These are phyloP conservation scores for Pogonomyrmex californicus DNA, from an alignment of 1,140 invertebrate species.

Conservation along the genomic window DNA sequence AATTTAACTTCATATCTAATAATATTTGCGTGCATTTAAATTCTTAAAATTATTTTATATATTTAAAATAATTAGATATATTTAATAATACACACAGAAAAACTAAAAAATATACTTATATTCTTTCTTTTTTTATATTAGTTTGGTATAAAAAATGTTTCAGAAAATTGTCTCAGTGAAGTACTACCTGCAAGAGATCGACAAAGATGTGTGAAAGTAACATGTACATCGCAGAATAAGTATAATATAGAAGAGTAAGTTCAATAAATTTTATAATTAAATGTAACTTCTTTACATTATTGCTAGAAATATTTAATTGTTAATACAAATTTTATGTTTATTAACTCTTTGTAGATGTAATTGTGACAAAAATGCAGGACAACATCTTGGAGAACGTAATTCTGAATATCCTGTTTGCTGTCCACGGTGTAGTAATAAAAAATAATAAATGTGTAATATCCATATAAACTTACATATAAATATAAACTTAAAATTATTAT, in stretches of 20 bases:
- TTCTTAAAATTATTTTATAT: no score
- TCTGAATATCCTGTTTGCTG: constrained; percentile 49
- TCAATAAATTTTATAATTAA: neutral
- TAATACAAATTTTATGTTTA: neutral
- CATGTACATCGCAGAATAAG: constrained; percentile 29
- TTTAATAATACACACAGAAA: neutral
- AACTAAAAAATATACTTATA: neutral
- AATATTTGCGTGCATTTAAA: neutral
- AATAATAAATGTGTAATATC: constrained; percentile 1
- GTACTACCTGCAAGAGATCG: constrained; percentile 38
- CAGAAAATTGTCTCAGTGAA: constrained; percentile 41
- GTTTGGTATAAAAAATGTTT: constrained; percentile 17
- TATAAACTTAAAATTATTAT: constrained; percentile 12
- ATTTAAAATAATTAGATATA: neutral
- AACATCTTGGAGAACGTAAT: constrained; percentile 41
- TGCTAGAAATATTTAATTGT: neutral
- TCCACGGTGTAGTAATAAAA: constrained; percentile 12
- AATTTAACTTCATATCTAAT: neutral
- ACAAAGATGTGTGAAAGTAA: constrained; percentile 42
- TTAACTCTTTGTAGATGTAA: constrained; percentile 29
- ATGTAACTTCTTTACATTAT: neutral
- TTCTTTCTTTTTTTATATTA: neutral
- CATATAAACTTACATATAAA: neutral
- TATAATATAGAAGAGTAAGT: constrained; percentile 43
- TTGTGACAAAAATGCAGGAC: constrained; percentile 22